Conservation (phyloP, 2,888 invertebrate species). For the Muscina levida region DNA sequence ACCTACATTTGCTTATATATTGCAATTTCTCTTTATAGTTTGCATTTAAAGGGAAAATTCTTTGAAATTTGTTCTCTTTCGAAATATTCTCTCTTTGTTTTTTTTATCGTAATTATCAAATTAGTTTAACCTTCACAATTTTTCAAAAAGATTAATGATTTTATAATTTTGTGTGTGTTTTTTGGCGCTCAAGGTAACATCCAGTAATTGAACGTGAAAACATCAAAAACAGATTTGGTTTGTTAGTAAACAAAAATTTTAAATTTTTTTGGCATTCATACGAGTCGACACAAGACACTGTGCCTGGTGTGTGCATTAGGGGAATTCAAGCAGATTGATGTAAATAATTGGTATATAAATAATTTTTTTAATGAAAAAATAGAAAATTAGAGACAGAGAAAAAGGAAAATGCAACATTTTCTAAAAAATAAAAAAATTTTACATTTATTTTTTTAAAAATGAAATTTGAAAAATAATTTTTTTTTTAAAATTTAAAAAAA, state of each 20-base stretch:
- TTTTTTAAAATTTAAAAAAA: too few relatives aligned
- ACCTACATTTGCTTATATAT: too few relatives aligned
- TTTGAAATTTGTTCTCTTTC: not conserved
- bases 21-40: not conserved
- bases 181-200: constrained; percentile 53
- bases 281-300: not conserved
- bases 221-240: constrained; percentile 22
- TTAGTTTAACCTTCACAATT: constrained; percentile 49
- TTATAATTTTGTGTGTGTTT: constrained; percentile 18
- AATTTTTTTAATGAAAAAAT: too few relatives aligned
- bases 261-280: not conserved
- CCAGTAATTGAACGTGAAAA: constrained; percentile 48
- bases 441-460: too few relatives aligned
- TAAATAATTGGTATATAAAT: too few relatives aligned
- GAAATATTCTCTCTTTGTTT: not conserved
- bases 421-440: too few relatives aligned
- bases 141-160: constrained; percentile 24
- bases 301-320: not conserved
- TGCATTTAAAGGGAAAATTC: not conserved
- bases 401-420: too few relatives aligned
- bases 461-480: too few relatives aligned
- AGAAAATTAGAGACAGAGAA: too few relatives aligned
- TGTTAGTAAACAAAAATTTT: constrained; percentile 23
- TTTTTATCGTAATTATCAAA: constrained; percentile 27
- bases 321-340: too few relatives aligned